Base-by-base conservation (phyloP, 2,888 invertebrate genomes). In the Digitonthophagus gazella region DNA sequence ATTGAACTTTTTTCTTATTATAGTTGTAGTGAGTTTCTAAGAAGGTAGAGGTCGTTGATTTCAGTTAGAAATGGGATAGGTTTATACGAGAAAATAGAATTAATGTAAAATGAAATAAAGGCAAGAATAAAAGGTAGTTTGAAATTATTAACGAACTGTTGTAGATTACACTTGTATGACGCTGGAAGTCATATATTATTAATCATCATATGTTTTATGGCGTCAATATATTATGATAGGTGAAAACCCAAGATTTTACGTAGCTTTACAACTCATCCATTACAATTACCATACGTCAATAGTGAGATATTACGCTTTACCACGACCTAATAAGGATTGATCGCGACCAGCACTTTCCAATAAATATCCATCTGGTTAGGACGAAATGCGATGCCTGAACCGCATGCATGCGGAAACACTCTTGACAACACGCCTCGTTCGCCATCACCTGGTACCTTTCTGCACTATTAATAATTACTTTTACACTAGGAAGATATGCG, bases 401-500 rank as follows among this genome's bases (percentile, higher is more conserved):
- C 28, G 28, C 28, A 44, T 44, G 28, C 28, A 44, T 44, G 28
- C 28, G 28, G 28, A 44, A 44, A 44, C 28, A 44, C 28, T 44
- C 28, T 44, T 44, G 6, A 44, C 28, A 44, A 44, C 28, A 44
- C 28, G 28, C 28, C 11, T 44, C 28, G 28, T 6, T 44, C 28
- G 28, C 28, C 28, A 44, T 44, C 28, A 44, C 28, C 28, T 44
- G 28, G 28, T 44, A 44, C 28, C 28, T 44, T 44, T 44, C 28
- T 44, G 28, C 28, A 44, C 28, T 44, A 61, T 61, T 61, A 61
- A 61, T 61, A 61, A 61, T 61, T 20, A 61, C 61, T 61, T 61
- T 61, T 61, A 61, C 61, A 61, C 61, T 61, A 18, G 61, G 61
- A 61, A 61, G 61, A 20, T 61, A 61, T 20, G 18, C 61, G 61